phyloP scores from a whole-genome alignment of 2,113 vertebrate genomes.

The Bos taurus region ARS-UCD2.0 NC_037329.1:103965001-103965500 shows the following conservation, averaged over 20 bases:
- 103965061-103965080: neutral
- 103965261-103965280: neutral
- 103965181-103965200: neutral
- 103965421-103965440: neutral
- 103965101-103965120: neutral
- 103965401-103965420: neutral
- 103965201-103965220: neutral
- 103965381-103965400: neutral
- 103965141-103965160: neutral
- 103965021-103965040: neutral
- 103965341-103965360: neutral
- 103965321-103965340: neutral
- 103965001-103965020: neutral
- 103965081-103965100: neutral
- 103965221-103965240: neutral
- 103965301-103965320: neutral
- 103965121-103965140: neutral
- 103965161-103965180: neutral
- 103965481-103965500: no score
- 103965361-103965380: neutral
- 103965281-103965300: neutral
- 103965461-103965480: no score
- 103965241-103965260: neutral
- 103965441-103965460: no score
- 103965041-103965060: neutral